Evolutionary conservation across 2,888 invertebrate species (phyloP), one percentile per base, ranked within the genome.

Genomic region (Sphinx pinastri): DNA sequence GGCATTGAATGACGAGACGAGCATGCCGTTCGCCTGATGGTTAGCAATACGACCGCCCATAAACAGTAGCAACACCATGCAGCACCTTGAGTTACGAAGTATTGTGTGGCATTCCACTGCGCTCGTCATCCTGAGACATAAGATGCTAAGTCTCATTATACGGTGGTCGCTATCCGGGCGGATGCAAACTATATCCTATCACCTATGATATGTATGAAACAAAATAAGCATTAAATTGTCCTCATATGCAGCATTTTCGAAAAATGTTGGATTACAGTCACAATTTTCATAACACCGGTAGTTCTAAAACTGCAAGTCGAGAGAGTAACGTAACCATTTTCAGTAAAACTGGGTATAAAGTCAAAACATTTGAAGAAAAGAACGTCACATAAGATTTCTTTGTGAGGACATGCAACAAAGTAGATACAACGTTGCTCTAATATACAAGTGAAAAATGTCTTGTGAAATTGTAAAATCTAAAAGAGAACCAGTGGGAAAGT

Each of bases 401-500:
- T 63, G 69, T 72, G 63, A 58, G 73, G 69, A 71, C 76, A 72
- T 78, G 71, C 70, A 75, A 70, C 71, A 74, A 76, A 75, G 77
- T 76, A 77, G 76, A 75, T 72, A 73, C 72, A 73, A 70, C 71
- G 75, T 74, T 68, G 67, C 70, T 71, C 75, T 75, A 80, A 79
- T 75, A 80, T 84, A 78, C 79, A 75, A 74, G 74, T 83, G 83
- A 83, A 76, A 81, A 83, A 82, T 81, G 77, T 73, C 74, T 74
- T 19, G 77, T 72, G 76, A 76, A 75, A 76, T 75, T 77, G 70
- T 74, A 71, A 70, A 74, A 76, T 73, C 71, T 76, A 77, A 77
- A 74, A 77, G 75, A 74, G 74, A 71, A 75, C 76, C 75, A 71
- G 72, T 72, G 73, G 72, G 75, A 77, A 76, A 77, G 73, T 71